Evolutionary conservation across 2,888 invertebrate genomes (phyloP).

Genomic region (Onthophagus sagittarius): DNA sequence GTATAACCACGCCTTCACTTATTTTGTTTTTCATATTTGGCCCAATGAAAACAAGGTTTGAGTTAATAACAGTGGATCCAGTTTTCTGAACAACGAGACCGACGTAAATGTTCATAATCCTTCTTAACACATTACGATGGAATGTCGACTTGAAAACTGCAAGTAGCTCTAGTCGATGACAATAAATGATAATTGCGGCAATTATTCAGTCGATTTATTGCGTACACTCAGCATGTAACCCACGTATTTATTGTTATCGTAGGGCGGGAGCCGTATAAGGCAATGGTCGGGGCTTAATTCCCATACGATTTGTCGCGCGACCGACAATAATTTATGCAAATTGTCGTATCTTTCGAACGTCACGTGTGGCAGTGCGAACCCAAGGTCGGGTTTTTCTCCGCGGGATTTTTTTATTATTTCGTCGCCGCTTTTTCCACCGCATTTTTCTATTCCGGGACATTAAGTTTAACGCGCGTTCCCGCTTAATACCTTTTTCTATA

Average conservation of each 20-base stretch:
- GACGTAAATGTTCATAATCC: neutral
- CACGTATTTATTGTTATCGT: neutral
- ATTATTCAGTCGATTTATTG: neutral
- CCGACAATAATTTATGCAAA: conserved; percentile 11
- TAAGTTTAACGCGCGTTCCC: conserved; percentile 9
- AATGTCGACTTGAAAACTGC: neutral
- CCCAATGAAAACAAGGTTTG: no score
- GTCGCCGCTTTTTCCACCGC: neutral
- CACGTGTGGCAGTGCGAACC: neutral
- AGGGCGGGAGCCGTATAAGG: neutral
- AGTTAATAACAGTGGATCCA: no score
- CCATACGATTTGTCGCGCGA: neutral
- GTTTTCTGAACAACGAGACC: neutral
- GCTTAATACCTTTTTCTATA: conserved; percentile 12
- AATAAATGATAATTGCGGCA: neutral
- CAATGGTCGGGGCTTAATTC: neutral
- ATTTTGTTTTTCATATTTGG: no score
- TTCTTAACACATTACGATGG: neutral
- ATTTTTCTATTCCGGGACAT: conserved; percentile 1
- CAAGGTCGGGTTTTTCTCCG: neutral
- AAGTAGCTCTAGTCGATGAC: neutral
- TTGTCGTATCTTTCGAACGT: conserved; percentile 2
- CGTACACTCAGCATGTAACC: neutral
- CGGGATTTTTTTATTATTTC: neutral
- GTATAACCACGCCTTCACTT: no score